Base-by-base conservation (phyloP, 2,797 vertebrate species). In the Chelonia mydas region DNA sequence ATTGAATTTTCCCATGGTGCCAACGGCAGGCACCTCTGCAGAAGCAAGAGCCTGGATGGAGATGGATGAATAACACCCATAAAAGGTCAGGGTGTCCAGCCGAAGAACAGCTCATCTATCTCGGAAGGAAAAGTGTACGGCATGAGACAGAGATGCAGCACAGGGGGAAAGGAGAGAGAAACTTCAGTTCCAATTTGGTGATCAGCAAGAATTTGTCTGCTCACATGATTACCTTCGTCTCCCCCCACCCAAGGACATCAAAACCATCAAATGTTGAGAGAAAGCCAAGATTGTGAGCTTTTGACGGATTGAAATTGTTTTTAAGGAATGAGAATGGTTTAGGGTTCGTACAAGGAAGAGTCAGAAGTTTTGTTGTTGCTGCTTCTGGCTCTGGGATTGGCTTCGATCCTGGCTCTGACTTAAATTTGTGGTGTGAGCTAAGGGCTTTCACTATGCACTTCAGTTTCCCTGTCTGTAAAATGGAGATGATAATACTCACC, bases 81-180 rank as follows among this genome's bases (percentile, higher is more conserved):
- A 54, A 98, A 98, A 98, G 95, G 95, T 95, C 97, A 97, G 89
- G 81, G 90, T 96, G 90, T 90, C 96, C 97, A 93, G 90, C 90
- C 37, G 89, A 91, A 92, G 89, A 95, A 5, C 79, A 84, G 94
- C 81, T 65, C 61, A 49, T 87, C 59, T 41, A 0, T 93, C 87
- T 92, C 8, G 37, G 0, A 85, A 95, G 77, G 74, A 93, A 95
- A 96, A 95, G 86, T 55, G 10, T 82, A 86, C 45, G 51, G 41
- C 80, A 8, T 81, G 79, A 84, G 50, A 59, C 89, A 74, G 89
- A 92, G 96, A 54, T 5, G 80, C 3, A 3, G 57, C 3, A 2
- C 78, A 41, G n/a, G 6, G 41, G 53, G 41, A 77, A 84, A 25
- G 80, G 10, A 78, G 33, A 85, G 72, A 74, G 77, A 82, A 87